Evolutionary conservation across 2,797 vertebrate species (phyloP).

Genomic region (Podarcis siculus): DNA sequence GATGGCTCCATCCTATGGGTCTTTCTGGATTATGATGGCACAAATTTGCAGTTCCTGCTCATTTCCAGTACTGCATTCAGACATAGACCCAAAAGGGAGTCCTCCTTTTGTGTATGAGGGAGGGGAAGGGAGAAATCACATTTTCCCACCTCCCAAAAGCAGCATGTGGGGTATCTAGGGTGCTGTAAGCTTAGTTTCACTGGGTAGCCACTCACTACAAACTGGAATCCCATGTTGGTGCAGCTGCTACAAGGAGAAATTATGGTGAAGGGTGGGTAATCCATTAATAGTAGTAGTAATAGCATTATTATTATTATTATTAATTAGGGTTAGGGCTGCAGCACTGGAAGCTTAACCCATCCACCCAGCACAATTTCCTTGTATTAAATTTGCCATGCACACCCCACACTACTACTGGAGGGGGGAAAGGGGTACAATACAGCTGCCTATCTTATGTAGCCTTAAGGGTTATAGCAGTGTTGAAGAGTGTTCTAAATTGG

Average conservation of each 20-base stretch:
- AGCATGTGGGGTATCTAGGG: neutral
- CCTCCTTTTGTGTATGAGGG: neutral
- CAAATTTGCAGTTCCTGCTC: neutral
- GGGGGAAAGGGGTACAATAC: too few species aligned
- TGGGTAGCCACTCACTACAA: neutral
- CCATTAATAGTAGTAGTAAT: too few species aligned
- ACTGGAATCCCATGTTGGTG: neutral
- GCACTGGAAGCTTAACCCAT: neutral
- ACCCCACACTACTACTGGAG: neutral
- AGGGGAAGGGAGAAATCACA: neutral
- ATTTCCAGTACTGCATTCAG: neutral
- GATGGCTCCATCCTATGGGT: too few species aligned
- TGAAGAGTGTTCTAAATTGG: neutral
- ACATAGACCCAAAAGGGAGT: neutral
- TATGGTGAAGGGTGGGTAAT: neutral
- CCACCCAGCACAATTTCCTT: neutral
- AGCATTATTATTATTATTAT: too few species aligned
- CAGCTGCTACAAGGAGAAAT: neutral
- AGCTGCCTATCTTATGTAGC: too few species aligned
- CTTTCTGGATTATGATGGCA: neutral
- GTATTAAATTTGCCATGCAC: neutral
- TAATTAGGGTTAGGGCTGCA: neutral
- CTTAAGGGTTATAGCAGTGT: neutral
- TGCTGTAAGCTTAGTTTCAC: neutral
- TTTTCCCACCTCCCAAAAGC: neutral